Base-by-base conservation (phyloP, 2,888 invertebrate genomes). In the Pinctada fucata region DNA sequence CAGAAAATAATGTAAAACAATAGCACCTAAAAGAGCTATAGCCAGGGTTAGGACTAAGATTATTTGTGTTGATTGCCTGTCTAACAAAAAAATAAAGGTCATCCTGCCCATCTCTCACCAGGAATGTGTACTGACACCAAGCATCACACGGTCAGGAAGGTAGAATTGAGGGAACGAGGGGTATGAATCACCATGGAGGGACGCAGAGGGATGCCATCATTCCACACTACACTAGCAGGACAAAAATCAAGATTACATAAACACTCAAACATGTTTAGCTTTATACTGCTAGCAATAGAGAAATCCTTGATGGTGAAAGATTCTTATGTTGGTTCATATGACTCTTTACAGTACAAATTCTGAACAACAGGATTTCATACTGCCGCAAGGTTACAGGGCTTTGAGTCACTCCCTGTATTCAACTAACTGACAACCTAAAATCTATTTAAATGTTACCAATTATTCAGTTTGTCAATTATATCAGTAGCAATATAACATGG, bases 211-310 rank as follows among this genome's bases (percentile, higher is more conserved):
- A 76, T 70, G 10, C 77, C 77, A 63, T 51, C 69, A 71, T 72
- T 77, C 80, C 80, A 80, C 47, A 75, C 73, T 31, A 78, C 78
- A 73, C 78, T 78, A 63, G 49, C 73, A 48, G 64, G 16, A 49
- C 48, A 74, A 66, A 58, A 68, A 45, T 65, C n/a, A 13, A 13
- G 65, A 65, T n/a, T 16, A 16, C 65, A 65, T 16, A 65, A 4
- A 65, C 31, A 16, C 8, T 65, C 4, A 10, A 10, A 31, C 65
- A 65, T 65, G 31, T 13, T 16, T 16, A 65, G 65, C 65, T 65
- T 16, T 65, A 5, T 65, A 31, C 31, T 31, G 5, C 65, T 65
- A 65, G 5, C 16, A 16, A 65, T 58, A 58, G 8, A 58, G 13
- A 58, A 58, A 13, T 58, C 10, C 13, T 10, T 58, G 31, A 16